These are phyloP conservation scores for Trinorchestia longiramus DNA, from an alignment of 1,140 invertebrate species.

Conservation along the genomic window DNA sequence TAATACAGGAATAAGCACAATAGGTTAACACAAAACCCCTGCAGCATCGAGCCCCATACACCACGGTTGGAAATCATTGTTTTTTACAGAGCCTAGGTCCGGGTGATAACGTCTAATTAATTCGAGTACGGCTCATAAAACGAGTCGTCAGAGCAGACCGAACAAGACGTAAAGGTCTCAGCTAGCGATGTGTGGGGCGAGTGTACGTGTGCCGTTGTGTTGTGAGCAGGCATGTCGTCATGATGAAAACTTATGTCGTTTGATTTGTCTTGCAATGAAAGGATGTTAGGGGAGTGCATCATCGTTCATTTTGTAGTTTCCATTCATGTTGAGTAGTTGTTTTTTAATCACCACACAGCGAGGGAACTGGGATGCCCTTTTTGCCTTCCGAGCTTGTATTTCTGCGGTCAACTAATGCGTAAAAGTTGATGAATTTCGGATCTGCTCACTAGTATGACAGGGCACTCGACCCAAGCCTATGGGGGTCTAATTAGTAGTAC, in stretches of 20 bases:
- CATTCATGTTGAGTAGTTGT: neutral
- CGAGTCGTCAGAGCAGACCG: neutral
- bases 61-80: neutral
- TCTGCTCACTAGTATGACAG: neutral
- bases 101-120: constrained; percentile 32
- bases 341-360: neutral
- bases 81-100: neutral
- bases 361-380: too few species aligned
- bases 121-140: constrained; percentile 30
- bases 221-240: neutral
- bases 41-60: neutral
- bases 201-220: neutral
- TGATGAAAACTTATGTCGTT: neutral
- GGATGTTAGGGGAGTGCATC: neutral
- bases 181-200: constrained; percentile 1
- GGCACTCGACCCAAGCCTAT: neutral
- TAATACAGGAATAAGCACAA: neutral
- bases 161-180: constrained; percentile 21
- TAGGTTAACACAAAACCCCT: neutral
- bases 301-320: neutral
- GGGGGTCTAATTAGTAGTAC: neutral
- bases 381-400: too few species aligned
- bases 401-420: neutral
- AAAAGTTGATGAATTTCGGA: neutral
- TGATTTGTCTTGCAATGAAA: neutral